Evolutionary conservation across 2,113 vertebrate genomes (phyloP), one percentile per base, ranked within the genome.

Genomic region (Callionymus lyra): DNA sequence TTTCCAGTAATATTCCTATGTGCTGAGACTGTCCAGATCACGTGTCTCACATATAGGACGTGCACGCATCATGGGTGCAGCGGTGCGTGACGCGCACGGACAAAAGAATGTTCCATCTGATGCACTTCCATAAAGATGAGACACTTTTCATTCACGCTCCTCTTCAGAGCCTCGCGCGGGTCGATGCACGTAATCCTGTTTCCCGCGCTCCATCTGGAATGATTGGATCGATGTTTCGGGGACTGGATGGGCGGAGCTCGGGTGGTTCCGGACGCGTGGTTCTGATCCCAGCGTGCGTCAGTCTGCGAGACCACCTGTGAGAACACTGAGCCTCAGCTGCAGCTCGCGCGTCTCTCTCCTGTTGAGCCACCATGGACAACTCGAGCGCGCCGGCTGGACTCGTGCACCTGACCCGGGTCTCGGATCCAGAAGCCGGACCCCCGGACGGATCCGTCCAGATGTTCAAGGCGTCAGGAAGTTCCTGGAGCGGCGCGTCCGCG

Each of bases 291-390:
- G 4, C 21, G 21, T 27, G 21, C 21, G 21, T 27, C 21, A 27
- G 21, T 27, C 21, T 27, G 21, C 8, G 21, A n/a, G n/a, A n/a
- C n/a, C n/a, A n/a, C n/a, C n/a, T n/a, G n/a, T n/a, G n/a, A n/a
- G n/a, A n/a, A n/a, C n/a, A n/a, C n/a, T n/a, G n/a, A n/a, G n/a
- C n/a, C n/a, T n/a, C n/a, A n/a, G n/a, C n/a, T n/a, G n/a, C n/a
- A n/a, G n/a, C n/a, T n/a, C n/a, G n/a, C n/a, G n/a, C n/a, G n/a
- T n/a, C n/a, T 16, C 53, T 41, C 62, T 69, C 55, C 36, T 62
- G 66, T 67, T 68, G 68, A 50, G 56, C 57, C 41, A 87, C 57
- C 41, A 87, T 86, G 84, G 77, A 82, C 31, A 79, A 70, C 58
- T 63, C 73, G 49, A 81, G 68, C 46, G 38, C 40, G 44, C 6